phyloP scores from a whole-genome alignment of 2,797 vertebrate species.

The Parauchenoglanis ngamensis region DNA sequence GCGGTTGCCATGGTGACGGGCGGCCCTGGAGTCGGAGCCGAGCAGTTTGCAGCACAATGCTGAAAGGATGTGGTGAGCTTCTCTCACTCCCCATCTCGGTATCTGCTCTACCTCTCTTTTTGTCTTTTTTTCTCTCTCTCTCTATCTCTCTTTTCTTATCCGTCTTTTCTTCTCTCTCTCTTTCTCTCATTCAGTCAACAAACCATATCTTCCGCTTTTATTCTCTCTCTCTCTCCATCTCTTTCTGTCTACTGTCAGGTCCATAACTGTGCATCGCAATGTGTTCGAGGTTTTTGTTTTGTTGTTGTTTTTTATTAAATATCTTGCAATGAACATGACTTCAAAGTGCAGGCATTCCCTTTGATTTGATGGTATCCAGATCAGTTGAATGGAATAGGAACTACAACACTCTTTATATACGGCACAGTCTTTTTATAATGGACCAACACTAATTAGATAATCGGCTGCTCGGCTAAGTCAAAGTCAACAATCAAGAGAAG shows the following conservation, averaged over 20 bases:
- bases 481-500: no score
- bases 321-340: no score
- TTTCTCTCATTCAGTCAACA: background rate
- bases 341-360: background rate
- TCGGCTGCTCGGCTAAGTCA: background rate
- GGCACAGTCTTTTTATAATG: background rate
- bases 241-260: background rate
- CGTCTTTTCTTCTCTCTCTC: background rate
- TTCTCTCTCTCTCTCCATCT: background rate
- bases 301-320: no score
- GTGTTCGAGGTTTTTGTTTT: no score
- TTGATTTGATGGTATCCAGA: no score
- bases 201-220: background rate
- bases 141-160: background rate
- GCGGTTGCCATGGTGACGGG: background rate
- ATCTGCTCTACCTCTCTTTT: background rate
- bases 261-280: background rate
- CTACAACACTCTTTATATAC: no score
- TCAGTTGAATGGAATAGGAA: no score
- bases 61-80: slow-evolving; percentile 72
- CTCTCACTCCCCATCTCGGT: background rate
- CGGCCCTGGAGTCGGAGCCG: slow-evolving; percentile 44
- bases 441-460: background rate
- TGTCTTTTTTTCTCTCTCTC: background rate
- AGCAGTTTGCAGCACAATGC: slow-evolving; percentile 27